phyloP scores from a whole-genome alignment of 2,797 vertebrate genomes.

The Channa striata region DNA sequence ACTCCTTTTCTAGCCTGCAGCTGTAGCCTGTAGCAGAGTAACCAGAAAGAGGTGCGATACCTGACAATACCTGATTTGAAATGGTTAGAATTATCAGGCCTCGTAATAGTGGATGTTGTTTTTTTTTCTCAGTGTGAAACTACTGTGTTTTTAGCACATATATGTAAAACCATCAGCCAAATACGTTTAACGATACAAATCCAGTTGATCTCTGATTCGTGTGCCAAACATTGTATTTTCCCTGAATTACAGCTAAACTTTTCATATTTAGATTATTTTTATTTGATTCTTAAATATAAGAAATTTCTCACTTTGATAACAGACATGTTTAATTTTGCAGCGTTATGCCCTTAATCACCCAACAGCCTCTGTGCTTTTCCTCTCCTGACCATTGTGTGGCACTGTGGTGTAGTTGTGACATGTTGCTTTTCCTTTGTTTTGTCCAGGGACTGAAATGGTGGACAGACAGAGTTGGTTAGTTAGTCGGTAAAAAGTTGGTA shows the following conservation, averaged over 20 bases:
- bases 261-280: no score
- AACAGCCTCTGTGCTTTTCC: constrained; percentile 45
- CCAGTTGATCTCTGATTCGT: no score
- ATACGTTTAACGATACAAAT: no score
- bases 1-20: constrained; percentile 1
- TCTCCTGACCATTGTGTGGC: constrained; percentile 81
- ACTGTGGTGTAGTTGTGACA: constrained; percentile 72
- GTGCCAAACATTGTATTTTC: no score
- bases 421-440: constrained; percentile 35
- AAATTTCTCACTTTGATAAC: background rate
- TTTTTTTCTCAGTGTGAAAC: background rate
- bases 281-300: background rate
- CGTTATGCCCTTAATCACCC: constrained; percentile 32
- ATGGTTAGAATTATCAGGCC: background rate
- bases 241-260: no score
- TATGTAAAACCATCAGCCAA: no score
- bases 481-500: constrained; percentile 48
- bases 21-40: background rate
- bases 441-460: constrained; percentile 60
- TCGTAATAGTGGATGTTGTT: background rate
- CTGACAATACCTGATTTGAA: background rate
- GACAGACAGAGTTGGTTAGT: constrained; percentile 32
- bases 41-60: background rate
- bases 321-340: background rate
- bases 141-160: background rate